Evolutionary conservation across 2,797 vertebrate species (phyloP).

Genomic region (Ambastaia sidthimunki): DNA sequence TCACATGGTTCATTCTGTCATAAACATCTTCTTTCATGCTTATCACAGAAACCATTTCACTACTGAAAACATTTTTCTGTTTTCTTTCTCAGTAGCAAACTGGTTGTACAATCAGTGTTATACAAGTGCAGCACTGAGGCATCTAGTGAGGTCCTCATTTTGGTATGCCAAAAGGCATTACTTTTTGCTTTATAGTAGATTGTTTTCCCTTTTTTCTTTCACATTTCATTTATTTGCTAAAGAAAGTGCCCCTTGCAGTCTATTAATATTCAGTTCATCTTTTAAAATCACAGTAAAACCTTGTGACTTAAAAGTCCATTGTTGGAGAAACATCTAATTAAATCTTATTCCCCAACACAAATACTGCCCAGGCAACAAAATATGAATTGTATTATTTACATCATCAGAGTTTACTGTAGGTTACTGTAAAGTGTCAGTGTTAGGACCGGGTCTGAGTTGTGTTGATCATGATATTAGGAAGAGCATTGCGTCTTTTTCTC

Average conservation of each 20-base stretch:
- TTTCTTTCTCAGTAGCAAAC: conserved; percentile 61
- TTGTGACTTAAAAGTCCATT: conserved; percentile 47
- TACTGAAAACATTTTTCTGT: conserved; percentile 58
- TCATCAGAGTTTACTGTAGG: conserved; percentile 35
- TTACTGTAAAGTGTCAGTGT: conserved; percentile 57
- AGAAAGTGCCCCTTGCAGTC: conserved; percentile 69
- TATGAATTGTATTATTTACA: conserved; percentile 65
- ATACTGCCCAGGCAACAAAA: conserved; percentile 53
- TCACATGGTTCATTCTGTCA: conserved; percentile 48
- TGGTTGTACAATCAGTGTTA: conserved; percentile 73
- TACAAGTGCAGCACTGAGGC: conserved; percentile 54
- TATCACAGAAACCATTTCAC: conserved; percentile 64
- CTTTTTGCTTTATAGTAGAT: conserved; percentile 36
- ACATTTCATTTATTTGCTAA: conserved; percentile 58
- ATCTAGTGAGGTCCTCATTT: conserved; percentile 68
- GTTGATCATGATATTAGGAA: conserved; percentile 96
- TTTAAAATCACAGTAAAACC: conserved; percentile 53
- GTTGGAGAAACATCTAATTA: conserved; percentile 20
- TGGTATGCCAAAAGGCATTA: conserved; percentile 67
- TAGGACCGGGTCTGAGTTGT: conserved; percentile 82
- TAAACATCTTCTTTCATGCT: conserved; percentile 69
- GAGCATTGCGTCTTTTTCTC: conserved; percentile 88
- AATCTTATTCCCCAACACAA: conserved; percentile 33
- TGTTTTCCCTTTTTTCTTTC: conserved; percentile 23
- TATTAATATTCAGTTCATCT: conserved; percentile 43